Evolutionary conservation across 2,797 vertebrate species (phyloP).

Genomic region (Synanceia verrucosa): DNA sequence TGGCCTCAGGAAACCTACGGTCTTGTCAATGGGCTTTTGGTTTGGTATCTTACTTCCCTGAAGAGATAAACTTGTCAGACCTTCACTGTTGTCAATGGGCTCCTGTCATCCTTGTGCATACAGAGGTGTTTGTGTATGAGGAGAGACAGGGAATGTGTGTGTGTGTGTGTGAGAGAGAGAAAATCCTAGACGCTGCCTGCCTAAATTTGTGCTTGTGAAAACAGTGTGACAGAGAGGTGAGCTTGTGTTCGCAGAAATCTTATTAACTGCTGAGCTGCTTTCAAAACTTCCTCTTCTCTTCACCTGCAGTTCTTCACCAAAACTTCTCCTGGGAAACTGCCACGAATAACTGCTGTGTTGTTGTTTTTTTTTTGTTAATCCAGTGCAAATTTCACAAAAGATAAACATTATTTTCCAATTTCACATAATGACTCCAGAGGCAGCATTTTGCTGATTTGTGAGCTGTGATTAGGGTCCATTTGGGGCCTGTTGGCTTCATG

Average conservation of each 20-base stretch:
- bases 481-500: conserved; percentile 1
- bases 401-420: conserved; percentile 5
- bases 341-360: not conserved
- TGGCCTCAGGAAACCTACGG: conserved; percentile 24
- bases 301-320: conserved; percentile 17
- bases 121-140: not conserved
- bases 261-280: conserved; percentile 55
- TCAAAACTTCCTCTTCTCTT: conserved; percentile 37
- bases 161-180: not conserved
- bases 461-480: not conserved
- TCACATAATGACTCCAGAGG: not conserved
- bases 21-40: conserved; percentile 46
- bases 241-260: conserved; percentile 53
- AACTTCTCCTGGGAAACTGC: conserved; percentile 30
- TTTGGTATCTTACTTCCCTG: conserved; percentile 26
- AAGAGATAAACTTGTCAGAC: conserved; percentile 26
- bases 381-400: conserved; percentile 1
- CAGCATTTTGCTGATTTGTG: not conserved
- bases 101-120: conserved; percentile 1
- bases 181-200: not conserved
- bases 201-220: conserved; percentile 16
- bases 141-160: not conserved
- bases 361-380: not conserved
- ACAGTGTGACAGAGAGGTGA: conserved; percentile 32
- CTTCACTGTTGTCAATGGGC: conserved; percentile 29